Evolutionary conservation across 2,888 invertebrate species (phyloP), one percentile per base, ranked within the genome.

Genomic region (Agelastica alni): DNA sequence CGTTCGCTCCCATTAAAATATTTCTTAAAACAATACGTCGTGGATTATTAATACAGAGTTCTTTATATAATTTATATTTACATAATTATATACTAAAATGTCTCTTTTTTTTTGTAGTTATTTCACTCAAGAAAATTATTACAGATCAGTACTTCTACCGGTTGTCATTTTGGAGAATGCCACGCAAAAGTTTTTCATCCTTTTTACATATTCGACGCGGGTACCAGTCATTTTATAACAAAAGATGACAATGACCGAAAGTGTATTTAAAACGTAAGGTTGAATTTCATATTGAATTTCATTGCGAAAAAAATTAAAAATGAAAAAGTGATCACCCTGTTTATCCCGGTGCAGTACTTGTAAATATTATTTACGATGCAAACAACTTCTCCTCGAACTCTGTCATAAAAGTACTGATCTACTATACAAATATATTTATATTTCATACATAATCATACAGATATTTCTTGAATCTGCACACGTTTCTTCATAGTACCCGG

Each of bases 381-480:
- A n/a, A n/a, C n/a, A n/a, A n/a, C n/a, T n/a, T n/a, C n/a, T n/a
- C n/a, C n/a, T 26, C 3, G 26, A 6, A 26, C 26, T 2, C 9
- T 26, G 1, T 39, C 18, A 12, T 39, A 39, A 20, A 39, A 20
- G 18, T 20, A 39, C 37, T 39, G 37, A 39, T 39, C 10, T 7
- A 39, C 12, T 39, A 20, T n/a, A 41, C 20, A 48, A 31, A 48
- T 30, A 18, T 16, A 26, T 26, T n/a, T n/a, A n/a, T n/a, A n/a
- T n/a, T n/a, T 39, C 37, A 48, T 28, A 17, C 30, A 48, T 39
- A 39, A 48, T 87, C 84, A 93, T 80, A 93, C 93, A 58, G 92
- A 92, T 80, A 93, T 93, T 78, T 93, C 93, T 78, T 92, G 92
- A 75, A 93, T 93, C 80, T 93, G 93, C 69, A 93, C 93, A 76